Conservation (phyloP, 1,140 invertebrate species). For the Sarcophaga peregrina region DNA sequence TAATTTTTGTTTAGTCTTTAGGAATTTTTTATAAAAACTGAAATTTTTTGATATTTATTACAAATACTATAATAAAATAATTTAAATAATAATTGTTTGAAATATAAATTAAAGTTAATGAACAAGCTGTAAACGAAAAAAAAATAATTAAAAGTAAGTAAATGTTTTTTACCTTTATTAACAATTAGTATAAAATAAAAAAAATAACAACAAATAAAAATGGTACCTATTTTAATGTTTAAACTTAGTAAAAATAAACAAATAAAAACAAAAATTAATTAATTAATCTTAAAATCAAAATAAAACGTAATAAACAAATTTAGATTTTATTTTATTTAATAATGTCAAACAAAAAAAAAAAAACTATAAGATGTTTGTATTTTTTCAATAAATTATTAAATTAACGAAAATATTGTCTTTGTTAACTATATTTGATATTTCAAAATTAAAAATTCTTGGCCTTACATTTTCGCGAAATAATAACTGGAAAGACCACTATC, state of each 20-base stretch:
- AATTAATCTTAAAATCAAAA: background rate
- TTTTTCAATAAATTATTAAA: constrained; percentile 34
- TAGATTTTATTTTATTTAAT: constrained; percentile 34
- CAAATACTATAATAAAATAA: constrained; percentile 19
- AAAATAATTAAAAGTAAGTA: constrained; percentile 16
- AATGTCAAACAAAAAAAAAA: constrained; percentile 18
- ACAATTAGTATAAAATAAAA: constrained; percentile 10
- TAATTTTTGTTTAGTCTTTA: constrained; percentile 32
- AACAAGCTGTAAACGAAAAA: background rate
- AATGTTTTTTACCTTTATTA: constrained; percentile 41
- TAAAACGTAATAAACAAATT: background rate
- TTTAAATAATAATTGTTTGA: constrained; percentile 12
- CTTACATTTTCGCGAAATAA: too few relatives aligned
- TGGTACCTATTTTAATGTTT: constrained; percentile 41
- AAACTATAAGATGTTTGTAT: constrained; percentile 37
- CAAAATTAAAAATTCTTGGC: too few relatives aligned
- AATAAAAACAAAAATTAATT: background rate
- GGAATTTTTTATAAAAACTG: background rate
- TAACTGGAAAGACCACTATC: too few relatives aligned
- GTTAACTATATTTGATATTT: background rate
- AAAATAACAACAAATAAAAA: constrained; percentile 33
- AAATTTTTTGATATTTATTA: constrained; percentile 4
- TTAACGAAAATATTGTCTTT: background rate
- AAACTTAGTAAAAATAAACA: constrained; percentile 36
- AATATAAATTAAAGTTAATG: background rate